Conservation (phyloP, 2,888 invertebrate species). For the Sesia apiformis region DNA sequence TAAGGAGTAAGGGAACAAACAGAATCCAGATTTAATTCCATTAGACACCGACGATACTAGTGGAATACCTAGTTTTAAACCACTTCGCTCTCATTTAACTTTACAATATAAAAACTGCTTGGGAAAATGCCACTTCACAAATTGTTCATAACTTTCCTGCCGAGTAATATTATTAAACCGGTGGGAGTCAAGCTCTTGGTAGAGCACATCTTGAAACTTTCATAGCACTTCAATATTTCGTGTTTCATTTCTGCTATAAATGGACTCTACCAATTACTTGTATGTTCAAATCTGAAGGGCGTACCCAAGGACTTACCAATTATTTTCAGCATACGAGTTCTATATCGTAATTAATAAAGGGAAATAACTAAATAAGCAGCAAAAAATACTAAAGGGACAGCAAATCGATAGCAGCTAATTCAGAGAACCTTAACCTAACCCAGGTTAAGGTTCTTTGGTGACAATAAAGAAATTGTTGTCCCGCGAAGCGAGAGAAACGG, state of each 20-base stretch:
- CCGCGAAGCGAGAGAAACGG: too few species aligned
- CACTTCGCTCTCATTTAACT: constrained; percentile 44
- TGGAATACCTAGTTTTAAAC: constrained; percentile 31
- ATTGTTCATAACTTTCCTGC: constrained; percentile 31
- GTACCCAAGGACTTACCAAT: too few species aligned
- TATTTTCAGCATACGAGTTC: too few species aligned
- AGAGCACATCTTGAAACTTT: neutral
- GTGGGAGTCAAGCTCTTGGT: constrained; percentile 5
- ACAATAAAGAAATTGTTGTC: too few species aligned
- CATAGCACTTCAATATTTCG: neutral
- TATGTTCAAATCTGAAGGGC: too few species aligned
- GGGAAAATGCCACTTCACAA: constrained; percentile 32
- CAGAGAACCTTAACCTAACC: too few species aligned
- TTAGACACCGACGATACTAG: constrained; percentile 30
- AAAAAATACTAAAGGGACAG: too few species aligned
- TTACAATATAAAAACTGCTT: constrained; percentile 37
- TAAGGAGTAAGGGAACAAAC: constrained; percentile 10
- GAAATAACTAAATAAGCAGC: too few species aligned
- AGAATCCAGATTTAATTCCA: constrained; percentile 37
- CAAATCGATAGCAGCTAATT: too few species aligned
- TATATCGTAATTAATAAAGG: too few species aligned
- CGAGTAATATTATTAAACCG: constrained; percentile 17
- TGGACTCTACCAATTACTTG: too few species aligned
- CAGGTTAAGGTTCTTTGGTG: too few species aligned
- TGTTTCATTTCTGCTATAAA: neutral